These are phyloP conservation scores for Xestia rhomboidea DNA, from an alignment of 2,888 invertebrate species.

Conservation along the genomic window DNA sequence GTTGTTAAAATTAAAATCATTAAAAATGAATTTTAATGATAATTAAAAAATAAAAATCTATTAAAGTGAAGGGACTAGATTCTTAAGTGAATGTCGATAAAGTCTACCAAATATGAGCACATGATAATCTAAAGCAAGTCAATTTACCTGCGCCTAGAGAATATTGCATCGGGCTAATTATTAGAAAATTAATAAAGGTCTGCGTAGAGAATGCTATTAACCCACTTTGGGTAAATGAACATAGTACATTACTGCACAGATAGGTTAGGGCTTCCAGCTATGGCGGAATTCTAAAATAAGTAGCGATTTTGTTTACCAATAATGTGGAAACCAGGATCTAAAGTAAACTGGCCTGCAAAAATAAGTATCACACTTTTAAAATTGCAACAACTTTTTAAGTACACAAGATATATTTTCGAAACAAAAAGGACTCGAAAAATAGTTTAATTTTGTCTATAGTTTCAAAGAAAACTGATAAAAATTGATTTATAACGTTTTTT, in stretches of 20 bases:
- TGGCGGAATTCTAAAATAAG: slow-evolving; percentile 31
- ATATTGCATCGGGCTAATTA: slow-evolving; percentile 63
- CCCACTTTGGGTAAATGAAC: slow-evolving; percentile 57
- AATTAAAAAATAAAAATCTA: slow-evolving; percentile 6
- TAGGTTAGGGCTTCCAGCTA: slow-evolving; percentile 36
- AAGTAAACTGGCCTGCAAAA: too few relatives aligned
- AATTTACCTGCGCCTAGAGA: slow-evolving; percentile 49
- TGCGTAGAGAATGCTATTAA: slow-evolving; percentile 59
- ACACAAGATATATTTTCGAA: too few relatives aligned
- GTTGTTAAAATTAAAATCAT: slow-evolving; percentile 5
- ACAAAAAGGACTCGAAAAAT: too few relatives aligned
- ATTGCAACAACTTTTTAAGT: too few relatives aligned
- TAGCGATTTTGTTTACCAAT: slow-evolving; percentile 28
- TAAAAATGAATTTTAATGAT: slow-evolving; percentile 22
- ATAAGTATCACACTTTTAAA: too few relatives aligned
- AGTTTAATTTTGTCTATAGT: too few relatives aligned
- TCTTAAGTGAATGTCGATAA: slow-evolving; percentile 11
- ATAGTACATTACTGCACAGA: slow-evolving; percentile 40
- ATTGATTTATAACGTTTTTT: too few relatives aligned
- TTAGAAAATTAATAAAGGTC: slow-evolving; percentile 66
- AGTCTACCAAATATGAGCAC: slow-evolving; percentile 29
- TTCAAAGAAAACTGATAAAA: too few relatives aligned
- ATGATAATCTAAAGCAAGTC: slow-evolving; percentile 41
- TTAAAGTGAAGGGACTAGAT: neutral
- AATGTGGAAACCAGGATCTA: neutral